Evolutionary conservation across 2,113 vertebrate genomes (phyloP).

Genomic region (Leucoraja erinaceus): DNA sequence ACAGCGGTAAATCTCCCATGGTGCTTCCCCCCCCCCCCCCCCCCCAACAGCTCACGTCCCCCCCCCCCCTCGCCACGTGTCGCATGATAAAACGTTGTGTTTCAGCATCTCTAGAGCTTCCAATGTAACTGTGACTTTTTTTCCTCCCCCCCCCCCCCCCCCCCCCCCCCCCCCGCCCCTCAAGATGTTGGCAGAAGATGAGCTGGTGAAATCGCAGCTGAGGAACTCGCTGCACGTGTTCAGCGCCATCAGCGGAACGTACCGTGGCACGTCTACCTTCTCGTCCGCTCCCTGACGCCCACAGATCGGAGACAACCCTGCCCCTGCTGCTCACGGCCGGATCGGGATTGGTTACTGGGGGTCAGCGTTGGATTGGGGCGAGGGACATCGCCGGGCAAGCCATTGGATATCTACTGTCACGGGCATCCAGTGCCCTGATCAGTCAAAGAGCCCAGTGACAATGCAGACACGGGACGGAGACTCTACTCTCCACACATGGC

Average conservation of each 20-base stretch:
- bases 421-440: background rate
- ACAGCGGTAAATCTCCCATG: too few relatives aligned
- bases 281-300: background rate
- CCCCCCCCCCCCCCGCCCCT: slow-evolving; percentile 40
- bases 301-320: too few relatives aligned
- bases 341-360: too few relatives aligned
- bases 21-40: too few relatives aligned
- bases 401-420: too few relatives aligned
- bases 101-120: slow-evolving; percentile 39
- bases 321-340: too few relatives aligned
- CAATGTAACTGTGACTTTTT: slow-evolving; percentile 35
- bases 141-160: slow-evolving; percentile 32
- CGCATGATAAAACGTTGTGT: background rate
- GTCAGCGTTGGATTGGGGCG: background rate
- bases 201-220: slow-evolving; percentile 72
- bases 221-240: slow-evolving; percentile 89
- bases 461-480: too few relatives aligned
- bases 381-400: background rate
- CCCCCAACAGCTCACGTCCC: too few relatives aligned
- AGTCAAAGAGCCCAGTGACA: background rate
- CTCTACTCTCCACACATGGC: too few relatives aligned
- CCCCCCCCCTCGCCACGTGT: too few relatives aligned
- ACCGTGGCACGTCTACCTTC: slow-evolving; percentile 56
- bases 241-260: slow-evolving; percentile 86
- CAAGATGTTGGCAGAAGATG: slow-evolving; percentile 79